Evolutionary conservation across 1,140 invertebrate species (phyloP), one percentile per base, ranked within the genome.

Genomic region (Zophobas atratus): DNA sequence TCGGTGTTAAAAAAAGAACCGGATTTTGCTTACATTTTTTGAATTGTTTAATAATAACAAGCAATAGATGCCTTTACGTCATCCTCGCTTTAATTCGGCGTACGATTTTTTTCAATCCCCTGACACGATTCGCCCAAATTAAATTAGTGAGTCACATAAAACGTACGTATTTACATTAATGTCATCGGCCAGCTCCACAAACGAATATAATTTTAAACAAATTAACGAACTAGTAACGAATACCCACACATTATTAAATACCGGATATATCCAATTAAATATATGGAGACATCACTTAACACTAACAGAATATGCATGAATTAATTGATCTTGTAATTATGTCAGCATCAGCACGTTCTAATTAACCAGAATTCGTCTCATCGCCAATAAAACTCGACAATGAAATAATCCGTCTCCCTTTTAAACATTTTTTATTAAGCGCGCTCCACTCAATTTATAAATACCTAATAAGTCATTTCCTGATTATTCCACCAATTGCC

Each of bases 141-240:
- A 67, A 67, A 67, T 67, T 67, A 67, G 60, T 67, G 60, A 67
- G 60, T 67, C 60, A 67, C 60, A 67, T 67, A 67, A 67, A 67
- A 41, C 39, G 60, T 43, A 41, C 38, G 60, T 67, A 67, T 67
- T 67, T 67, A 67, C 60, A 67, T 67, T 41, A 67, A 67, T 67
- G 60, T 67, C 60, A 67, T 67, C 60, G 60, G 60, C 5, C 60
- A 67, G 60, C 60, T 67, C 60, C 20, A 67, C 60, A 67, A 67
- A 67, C 60, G 60, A 67, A 67, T 67, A 67, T 67, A 67, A 67
- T 67, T 43, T 67, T 67, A 67, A 67, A 67, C 60, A 67, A 67
- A 67, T 67, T 67, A 67, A 67, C 60, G 39, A 67, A 67, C 60
- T 67, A 67, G 60, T 67, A 67, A 67, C 60, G 60, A 67, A 67